phyloP scores from a whole-genome alignment of 2,888 invertebrate species.

The Conus canariensis region DNA sequence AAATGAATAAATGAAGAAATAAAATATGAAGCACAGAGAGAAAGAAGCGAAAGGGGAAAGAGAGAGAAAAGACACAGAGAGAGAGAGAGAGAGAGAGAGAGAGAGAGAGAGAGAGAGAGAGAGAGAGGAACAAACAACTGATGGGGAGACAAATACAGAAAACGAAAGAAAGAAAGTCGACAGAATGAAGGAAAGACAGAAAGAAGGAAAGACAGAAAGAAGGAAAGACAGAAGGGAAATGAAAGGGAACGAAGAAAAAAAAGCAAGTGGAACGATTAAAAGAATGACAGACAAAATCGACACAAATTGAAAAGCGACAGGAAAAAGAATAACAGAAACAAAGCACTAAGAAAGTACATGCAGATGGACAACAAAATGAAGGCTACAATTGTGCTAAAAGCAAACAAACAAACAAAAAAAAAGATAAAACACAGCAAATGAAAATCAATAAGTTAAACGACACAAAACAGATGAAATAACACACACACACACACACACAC shows the following conservation, averaged over 20 bases:
- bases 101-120: background rate
- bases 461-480: no score
- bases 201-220: background rate
- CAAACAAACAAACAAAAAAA: background rate
- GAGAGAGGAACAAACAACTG: background rate
- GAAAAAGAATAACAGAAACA: background rate
- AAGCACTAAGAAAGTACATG: background rate
- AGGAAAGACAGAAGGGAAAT: background rate
- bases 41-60: no score
- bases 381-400: no score
- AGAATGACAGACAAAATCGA: background rate
- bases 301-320: background rate
- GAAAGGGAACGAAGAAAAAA: background rate
- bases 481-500: no score
- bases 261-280: background rate
- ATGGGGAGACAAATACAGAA: background rate
- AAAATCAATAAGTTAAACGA: no score
- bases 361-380: background rate
- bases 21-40: no score
- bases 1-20: no score
- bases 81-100: no score
- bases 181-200: background rate
- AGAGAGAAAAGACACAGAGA: no score
- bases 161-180: constrained; percentile 10
- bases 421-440: background rate